Percentiles rank a stretch among this genome's conserved stretches.
Evolutionary conservation across 2,888 invertebrate species (phyloP).

Genomic region (Amphipyra berbera): DNA sequence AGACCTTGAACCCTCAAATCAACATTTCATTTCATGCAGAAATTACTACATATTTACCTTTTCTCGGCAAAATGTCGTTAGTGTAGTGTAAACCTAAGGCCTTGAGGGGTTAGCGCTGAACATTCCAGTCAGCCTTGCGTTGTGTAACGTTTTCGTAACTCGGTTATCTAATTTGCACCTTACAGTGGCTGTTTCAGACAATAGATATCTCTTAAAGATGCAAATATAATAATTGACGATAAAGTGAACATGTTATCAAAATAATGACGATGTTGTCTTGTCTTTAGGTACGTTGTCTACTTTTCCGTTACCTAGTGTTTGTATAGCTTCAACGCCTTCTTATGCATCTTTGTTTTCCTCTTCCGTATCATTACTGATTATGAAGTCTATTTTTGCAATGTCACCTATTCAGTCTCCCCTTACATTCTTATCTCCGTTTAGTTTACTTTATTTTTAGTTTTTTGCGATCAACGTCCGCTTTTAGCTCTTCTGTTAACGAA

Average conservation of each 20-base stretch:
- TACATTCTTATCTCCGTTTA: constrained; percentile 23
- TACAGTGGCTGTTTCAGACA: constrained; percentile 23
- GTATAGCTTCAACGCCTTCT: constrained; percentile 20
- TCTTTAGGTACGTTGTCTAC: constrained; percentile 20
- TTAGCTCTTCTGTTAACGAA: constrained; percentile 50
- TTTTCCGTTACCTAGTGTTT: constrained; percentile 43
- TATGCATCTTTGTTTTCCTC: constrained; percentile 42
- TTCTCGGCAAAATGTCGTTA: too few relatives aligned
- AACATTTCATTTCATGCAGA: too few relatives aligned
- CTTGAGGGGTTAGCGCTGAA: constrained; percentile 32
- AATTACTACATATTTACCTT: too few relatives aligned
- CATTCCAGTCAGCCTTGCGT: constrained; percentile 30
- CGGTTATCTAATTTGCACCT: constrained; percentile 52
- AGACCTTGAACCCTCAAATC: too few relatives aligned
- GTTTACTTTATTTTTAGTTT: constrained; percentile 24
- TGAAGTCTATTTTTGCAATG: constrained; percentile 26
- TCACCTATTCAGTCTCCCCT: constrained; percentile 27
- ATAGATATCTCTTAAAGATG: constrained; percentile 25
- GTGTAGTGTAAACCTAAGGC: constrained; percentile 8
- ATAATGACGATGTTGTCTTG: constrained; percentile 20
- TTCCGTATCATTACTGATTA: constrained; percentile 28
- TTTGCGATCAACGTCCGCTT: constrained; percentile 35
- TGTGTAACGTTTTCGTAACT: constrained; percentile 43
- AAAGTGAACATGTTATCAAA: constrained; percentile 36
- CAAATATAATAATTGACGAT: constrained; percentile 27